These are phyloP conservation scores for Papilio helenus DNA, from an alignment of 1,140 invertebrate species.

Conservation along the genomic window DNA sequence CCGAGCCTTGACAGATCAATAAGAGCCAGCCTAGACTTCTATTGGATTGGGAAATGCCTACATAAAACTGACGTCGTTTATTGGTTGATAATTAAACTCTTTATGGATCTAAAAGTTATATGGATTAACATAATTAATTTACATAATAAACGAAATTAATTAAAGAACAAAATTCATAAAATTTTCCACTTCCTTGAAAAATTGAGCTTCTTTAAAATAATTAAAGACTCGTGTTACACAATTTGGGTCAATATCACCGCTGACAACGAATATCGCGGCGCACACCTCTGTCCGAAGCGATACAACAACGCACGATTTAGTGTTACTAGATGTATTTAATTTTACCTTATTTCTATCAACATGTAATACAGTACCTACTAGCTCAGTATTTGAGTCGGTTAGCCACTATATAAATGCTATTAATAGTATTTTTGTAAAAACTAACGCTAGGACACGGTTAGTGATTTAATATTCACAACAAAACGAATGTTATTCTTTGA, in stretches of 20 bases:
- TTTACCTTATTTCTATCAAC: not conserved
- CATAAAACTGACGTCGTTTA: not conserved
- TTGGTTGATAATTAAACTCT: not conserved
- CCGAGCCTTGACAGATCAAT: not conserved
- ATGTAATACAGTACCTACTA: not conserved
- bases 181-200: conserved; percentile 5
- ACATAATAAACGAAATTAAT: not conserved
- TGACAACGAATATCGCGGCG: conserved; percentile 40
- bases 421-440: too few species aligned
- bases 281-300: not conserved
- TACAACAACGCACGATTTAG: not conserved
- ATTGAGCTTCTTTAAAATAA: not conserved
- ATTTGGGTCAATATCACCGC: conserved; percentile 67
- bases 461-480: too few species aligned
- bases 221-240: conserved; percentile 48
- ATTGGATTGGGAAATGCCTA: not conserved
- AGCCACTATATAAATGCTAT: too few species aligned
- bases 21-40: not conserved
- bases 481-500: too few species aligned
- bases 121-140: not conserved
- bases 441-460: too few species aligned
- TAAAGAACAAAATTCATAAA: not conserved
- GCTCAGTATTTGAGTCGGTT: not conserved
- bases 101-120: not conserved
- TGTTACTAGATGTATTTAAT: conserved; percentile 3